phyloP scores from a whole-genome alignment of 2,797 vertebrate species.

The Pseudopleuronectes americanus region DNA sequence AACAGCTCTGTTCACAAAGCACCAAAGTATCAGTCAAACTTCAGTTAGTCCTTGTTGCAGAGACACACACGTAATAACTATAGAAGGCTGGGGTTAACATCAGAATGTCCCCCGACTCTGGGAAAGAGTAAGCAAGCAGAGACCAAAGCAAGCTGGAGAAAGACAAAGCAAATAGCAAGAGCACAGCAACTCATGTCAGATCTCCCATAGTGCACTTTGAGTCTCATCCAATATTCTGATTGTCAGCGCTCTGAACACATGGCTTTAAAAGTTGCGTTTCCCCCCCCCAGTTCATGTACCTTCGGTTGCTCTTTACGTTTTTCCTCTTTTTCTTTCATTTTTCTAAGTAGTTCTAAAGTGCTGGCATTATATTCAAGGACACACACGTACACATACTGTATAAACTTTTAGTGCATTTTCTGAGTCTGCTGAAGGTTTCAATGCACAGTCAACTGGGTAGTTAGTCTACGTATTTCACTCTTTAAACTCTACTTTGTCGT shows the following conservation, averaged over 20 bases:
- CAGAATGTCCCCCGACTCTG: constrained; percentile 54
- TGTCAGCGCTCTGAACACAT: constrained; percentile 87
- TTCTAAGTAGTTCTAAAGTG: constrained; percentile 80
- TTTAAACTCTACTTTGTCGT: constrained; percentile 54
- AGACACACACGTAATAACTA: constrained; percentile 62
- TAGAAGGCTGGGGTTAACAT: constrained; percentile 61
- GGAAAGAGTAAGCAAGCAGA: constrained; percentile 71
- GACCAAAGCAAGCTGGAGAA: constrained; percentile 78
- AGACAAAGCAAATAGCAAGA: constrained; percentile 77
- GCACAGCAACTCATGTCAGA: constrained; percentile 76
- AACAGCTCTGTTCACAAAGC: constrained; percentile 72
- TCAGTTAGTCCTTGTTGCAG: constrained; percentile 66
- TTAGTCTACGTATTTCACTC: constrained; percentile 57
- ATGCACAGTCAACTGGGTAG: constrained; percentile 73
- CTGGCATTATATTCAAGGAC: constrained; percentile 81
- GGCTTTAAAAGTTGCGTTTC: constrained; percentile 79
- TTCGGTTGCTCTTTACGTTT: constrained; percentile 46
- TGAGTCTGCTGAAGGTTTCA: constrained; percentile 67
- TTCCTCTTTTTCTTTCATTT: constrained; percentile 41
- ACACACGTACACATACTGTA: constrained; percentile 64
- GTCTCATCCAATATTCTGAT: constrained; percentile 80
- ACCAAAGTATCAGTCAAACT: constrained; percentile 70
- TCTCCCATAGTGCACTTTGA: constrained; percentile 80
- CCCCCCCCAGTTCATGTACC: constrained; percentile 45
- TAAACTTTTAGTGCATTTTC: constrained; percentile 78